Percentiles rank a stretch among this genome's conserved stretches.
Conservation (phyloP, 2,888 invertebrate species). For the Drepana falcataria region DNA sequence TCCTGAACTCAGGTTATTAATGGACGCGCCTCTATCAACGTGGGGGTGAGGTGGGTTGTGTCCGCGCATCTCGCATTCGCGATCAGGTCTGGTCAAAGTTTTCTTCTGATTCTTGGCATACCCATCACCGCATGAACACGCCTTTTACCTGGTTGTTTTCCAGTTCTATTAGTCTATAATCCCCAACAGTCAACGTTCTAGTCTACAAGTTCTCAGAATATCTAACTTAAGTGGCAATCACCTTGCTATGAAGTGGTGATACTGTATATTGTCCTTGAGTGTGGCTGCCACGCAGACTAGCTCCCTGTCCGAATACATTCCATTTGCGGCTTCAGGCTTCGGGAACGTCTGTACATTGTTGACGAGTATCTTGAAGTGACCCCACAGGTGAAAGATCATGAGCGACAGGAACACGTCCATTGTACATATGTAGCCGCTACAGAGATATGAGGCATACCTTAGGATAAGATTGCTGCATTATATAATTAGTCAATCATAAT, state of each 20-base stretch:
- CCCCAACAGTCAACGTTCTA: no score
- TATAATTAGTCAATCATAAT: no score
- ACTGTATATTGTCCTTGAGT: neutral
- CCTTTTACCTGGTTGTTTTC: no score
- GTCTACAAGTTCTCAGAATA: no score
- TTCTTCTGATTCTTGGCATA: no score
- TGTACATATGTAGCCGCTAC: neutral
- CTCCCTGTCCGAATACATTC: neutral
- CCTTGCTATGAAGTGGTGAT: neutral
- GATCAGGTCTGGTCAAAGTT: no score
- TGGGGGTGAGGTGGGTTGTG: no score
- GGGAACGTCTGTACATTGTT: neutral
- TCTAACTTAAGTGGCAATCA: neutral
- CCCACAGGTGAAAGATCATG: neutral
- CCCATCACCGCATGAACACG: no score
- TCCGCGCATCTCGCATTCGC: no score
- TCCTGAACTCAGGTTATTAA: no score
- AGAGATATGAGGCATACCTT: constrained; percentile 1
- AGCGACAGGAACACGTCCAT: neutral
- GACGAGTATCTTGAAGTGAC: neutral
- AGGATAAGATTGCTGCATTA: neutral
- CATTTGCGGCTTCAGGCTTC: neutral
- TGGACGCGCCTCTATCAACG: no score
- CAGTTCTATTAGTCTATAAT: no score
- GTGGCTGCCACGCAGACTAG: neutral